Evolutionary conservation across 2,888 invertebrate genomes (phyloP).

Genomic region (Archips xylosteana): DNA sequence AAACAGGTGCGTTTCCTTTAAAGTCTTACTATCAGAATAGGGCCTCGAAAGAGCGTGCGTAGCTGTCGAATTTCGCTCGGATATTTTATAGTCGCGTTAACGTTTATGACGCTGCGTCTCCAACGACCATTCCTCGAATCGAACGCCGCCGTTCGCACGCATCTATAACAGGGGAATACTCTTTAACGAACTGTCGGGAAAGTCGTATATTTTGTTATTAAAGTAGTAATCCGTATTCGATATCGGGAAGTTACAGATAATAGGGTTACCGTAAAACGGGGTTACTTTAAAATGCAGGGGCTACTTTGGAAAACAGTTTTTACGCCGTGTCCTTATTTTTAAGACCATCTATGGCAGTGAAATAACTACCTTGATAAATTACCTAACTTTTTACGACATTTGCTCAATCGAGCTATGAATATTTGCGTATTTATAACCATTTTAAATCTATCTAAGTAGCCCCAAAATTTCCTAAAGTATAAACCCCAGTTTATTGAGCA

Average conservation of each 20-base stretch:
- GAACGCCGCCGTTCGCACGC: slow-evolving; percentile 51
- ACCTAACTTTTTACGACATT: too few species aligned
- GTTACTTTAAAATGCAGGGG: too few species aligned
- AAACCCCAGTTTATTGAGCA: too few species aligned
- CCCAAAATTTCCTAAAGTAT: too few species aligned
- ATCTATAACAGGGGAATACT: slow-evolving; percentile 53
- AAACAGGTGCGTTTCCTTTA: not conserved
- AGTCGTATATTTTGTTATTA: slow-evolving; percentile 40
- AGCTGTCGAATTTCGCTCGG: slow-evolving; percentile 47
- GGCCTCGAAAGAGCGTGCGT: slow-evolving; percentile 31
- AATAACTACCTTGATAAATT: too few species aligned
- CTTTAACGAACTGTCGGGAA: slow-evolving; percentile 43
- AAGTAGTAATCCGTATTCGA: slow-evolving; percentile 27
- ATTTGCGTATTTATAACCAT: too few species aligned
- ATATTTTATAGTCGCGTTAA: slow-evolving; percentile 56
- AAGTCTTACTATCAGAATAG: slow-evolving; percentile 31
- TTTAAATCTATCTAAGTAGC: too few species aligned
- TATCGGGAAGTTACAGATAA: not conserved
- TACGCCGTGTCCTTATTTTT: too few species aligned
- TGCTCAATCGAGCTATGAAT: too few species aligned
- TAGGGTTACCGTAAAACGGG: too few species aligned
- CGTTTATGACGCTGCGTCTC: slow-evolving; percentile 51
- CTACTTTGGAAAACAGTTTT: too few species aligned
- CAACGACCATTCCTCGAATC: slow-evolving; percentile 53
- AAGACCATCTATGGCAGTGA: too few species aligned